A percentile compares a stretch with the other conserved stretches of the same genome.
Conservation (phyloP, 92 coral and sea anemone genomes). For the Phenganax subtilis region DNA sequence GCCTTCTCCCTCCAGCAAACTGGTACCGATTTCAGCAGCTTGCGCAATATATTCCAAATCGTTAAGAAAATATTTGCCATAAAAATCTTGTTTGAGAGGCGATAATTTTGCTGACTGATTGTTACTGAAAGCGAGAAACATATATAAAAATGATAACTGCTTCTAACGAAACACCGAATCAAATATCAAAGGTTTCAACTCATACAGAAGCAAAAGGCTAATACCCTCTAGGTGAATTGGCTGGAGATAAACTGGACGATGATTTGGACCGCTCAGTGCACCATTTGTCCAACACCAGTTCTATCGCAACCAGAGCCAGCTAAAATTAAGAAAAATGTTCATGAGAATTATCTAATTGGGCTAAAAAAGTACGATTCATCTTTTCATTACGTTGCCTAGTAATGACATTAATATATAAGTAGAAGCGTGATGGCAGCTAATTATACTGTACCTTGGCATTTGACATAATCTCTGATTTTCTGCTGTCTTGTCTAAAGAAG, state of each 20-base stretch:
- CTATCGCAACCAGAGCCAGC: conserved; percentile 88
- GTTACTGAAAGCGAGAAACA: neutral
- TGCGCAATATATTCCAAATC: conserved; percentile 36
- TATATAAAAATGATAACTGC: neutral
- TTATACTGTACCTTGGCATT: conserved; percentile 19
- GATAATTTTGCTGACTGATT: conserved; percentile 22
- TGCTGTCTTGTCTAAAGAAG: conserved; percentile 24
- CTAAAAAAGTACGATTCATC: neutral
- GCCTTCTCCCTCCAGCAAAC: conserved; percentile 27
- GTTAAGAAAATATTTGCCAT: conserved; percentile 34
- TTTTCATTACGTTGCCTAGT: neutral
- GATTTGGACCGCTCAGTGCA: conserved; percentile 94
- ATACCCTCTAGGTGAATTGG: conserved; percentile 95
- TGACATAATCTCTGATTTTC: conserved; percentile 24
- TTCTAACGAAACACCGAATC: neutral
- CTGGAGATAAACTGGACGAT: conserved; percentile 95
- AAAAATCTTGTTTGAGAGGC: conserved; percentile 37
- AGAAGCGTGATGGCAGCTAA: neutral
- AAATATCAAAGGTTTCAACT: no score
- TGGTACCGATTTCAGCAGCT: conserved; percentile 12
- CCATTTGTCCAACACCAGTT: conserved; percentile 79
- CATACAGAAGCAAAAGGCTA: neutral
- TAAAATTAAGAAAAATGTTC: conserved; percentile 10
- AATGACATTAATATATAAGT: no score
- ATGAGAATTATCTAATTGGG: no score